Evolutionary conservation across 1,140 invertebrate species (phyloP).

Genomic region (Frieseomelitta varia): DNA sequence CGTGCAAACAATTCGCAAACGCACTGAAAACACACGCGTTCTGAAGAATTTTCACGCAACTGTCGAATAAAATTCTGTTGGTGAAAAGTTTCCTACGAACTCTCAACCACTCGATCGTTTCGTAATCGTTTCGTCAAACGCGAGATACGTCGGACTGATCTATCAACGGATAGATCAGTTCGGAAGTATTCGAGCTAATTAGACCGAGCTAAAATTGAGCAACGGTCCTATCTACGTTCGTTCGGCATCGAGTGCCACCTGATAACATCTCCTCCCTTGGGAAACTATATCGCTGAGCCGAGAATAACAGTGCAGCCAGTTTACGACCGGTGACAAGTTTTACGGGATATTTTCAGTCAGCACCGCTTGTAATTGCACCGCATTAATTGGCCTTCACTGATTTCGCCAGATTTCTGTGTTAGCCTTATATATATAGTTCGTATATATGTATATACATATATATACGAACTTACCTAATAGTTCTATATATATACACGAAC

Average conservation of each 20-base stretch:
- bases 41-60: too few relatives aligned
- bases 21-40: too few relatives aligned
- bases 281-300: not conserved
- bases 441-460: too few relatives aligned
- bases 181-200: constrained; percentile 2
- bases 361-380: not conserved
- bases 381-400: constrained; percentile 10
- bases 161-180: not conserved
- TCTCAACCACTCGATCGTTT: too few relatives aligned
- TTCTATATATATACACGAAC: too few relatives aligned
- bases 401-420: not conserved
- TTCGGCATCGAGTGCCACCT: constrained; percentile 16
- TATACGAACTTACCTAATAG: too few relatives aligned
- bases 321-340: constrained; percentile 23
- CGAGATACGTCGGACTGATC: too few relatives aligned
- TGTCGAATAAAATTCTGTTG: too few relatives aligned
- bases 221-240: not conserved
- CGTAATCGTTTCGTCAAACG: not conserved
- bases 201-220: constrained; percentile 31
- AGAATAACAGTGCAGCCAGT: constrained; percentile 10
- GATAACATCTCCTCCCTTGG: constrained; percentile 27
- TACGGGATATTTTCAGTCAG: constrained; percentile 16
- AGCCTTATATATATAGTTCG: too few relatives aligned
- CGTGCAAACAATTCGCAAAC: too few relatives aligned
- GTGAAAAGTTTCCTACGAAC: too few relatives aligned